Percentiles rank a stretch among this genome's conserved stretches.
phyloP scores from a whole-genome alignment of 1,140 invertebrate genomes.

The Acromyrmex heyeri region DNA sequence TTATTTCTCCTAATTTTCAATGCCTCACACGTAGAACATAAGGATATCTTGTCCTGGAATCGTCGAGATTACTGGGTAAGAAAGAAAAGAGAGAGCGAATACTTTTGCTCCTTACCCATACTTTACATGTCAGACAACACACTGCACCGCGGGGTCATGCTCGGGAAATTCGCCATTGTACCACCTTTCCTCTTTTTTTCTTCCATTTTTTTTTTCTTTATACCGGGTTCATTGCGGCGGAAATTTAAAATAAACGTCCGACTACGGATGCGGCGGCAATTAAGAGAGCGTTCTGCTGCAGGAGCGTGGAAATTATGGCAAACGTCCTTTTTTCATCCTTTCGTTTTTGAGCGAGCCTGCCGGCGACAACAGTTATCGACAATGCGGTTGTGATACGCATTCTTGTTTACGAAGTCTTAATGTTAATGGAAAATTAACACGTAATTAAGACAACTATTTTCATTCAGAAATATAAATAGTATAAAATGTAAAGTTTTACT shows the following conservation, averaged over 20 bases:
- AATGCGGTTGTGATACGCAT: slow-evolving; percentile 30
- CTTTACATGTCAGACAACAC: slow-evolving; percentile 8
- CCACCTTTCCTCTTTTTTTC: background rate
- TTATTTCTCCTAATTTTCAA: slow-evolving; percentile 31
- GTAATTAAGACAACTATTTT: background rate
- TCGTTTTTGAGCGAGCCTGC: slow-evolving; percentile 34
- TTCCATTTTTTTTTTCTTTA: background rate
- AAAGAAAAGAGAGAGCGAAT: background rate
- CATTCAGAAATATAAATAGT: background rate
- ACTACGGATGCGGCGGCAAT: slow-evolving; percentile 48
- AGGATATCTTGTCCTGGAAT: slow-evolving; percentile 20
- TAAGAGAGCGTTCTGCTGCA: slow-evolving; percentile 52
- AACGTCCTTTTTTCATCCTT: slow-evolving; percentile 1
- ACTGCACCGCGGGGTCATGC: slow-evolving; percentile 13
- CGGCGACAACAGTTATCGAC: slow-evolving; percentile 52
- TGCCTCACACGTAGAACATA: background rate
- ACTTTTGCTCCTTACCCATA: slow-evolving; percentile 6
- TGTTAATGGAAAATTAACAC: slow-evolving; percentile 44
- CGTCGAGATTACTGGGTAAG: slow-evolving; percentile 13
- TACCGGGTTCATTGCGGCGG: slow-evolving; percentile 48
- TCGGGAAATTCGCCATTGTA: slow-evolving; percentile 36
- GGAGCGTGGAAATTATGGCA: slow-evolving; percentile 50
- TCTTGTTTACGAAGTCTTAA: slow-evolving; percentile 19
- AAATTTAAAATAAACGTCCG: slow-evolving; percentile 61
- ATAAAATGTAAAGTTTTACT: background rate